phyloP scores from a whole-genome alignment of 2,113 vertebrate species.

The Lamprotornis superbus region DNA sequence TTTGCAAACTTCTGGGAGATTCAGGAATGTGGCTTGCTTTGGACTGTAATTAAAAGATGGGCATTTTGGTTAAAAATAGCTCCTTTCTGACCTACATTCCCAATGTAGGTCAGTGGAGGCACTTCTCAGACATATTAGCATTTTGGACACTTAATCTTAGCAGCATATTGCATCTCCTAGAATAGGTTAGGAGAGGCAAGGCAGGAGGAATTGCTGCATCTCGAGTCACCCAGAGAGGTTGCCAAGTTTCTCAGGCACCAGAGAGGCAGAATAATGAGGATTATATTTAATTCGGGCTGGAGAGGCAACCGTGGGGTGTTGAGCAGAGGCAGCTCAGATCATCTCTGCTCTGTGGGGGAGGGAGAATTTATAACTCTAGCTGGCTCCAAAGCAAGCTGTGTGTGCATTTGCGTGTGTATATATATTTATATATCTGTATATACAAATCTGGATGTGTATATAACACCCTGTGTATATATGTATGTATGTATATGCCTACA shows the following conservation, averaged over 20 bases:
- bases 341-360: not conserved
- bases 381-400: constrained; percentile 35
- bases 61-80: constrained; percentile 6
- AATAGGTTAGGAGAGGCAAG: not conserved
- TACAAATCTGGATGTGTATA: constrained; percentile 59
- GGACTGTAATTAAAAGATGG: not conserved
- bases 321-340: constrained; percentile 2
- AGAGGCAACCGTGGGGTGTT: constrained; percentile 16
- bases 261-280: constrained; percentile 24
- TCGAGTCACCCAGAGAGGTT: not conserved
- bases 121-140: constrained; percentile 1
- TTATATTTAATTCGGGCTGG: constrained; percentile 8
- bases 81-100: not conserved
- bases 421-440: constrained; percentile 54
- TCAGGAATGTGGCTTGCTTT: not conserved
- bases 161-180: not conserved
- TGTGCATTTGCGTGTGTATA: constrained; percentile 15
- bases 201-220: constrained; percentile 6
- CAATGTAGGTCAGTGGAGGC: constrained; percentile 38
- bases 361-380: constrained; percentile 28
- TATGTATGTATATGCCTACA: constrained; percentile 55
- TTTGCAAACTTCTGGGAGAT: not conserved
- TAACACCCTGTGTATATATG: constrained; percentile 52
- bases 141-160: constrained; percentile 37
- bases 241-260: constrained; percentile 41